Evolutionary conservation across 2,888 invertebrate genomes (phyloP), one percentile per base, ranked within the genome.

Genomic region (Eubasilissa splendida): DNA sequence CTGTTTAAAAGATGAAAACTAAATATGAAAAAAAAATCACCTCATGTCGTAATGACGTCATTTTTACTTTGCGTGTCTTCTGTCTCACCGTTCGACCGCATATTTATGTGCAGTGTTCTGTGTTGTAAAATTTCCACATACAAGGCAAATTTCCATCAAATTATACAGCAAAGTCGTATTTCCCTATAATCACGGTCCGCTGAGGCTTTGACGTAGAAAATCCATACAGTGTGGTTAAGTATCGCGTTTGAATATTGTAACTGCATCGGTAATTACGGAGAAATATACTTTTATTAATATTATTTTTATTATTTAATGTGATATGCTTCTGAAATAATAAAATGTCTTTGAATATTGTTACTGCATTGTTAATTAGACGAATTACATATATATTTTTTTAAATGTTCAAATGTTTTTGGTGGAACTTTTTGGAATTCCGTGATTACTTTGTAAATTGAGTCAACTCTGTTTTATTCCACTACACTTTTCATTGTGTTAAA

Each of bases 81-180:
- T 73, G 71, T 56, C 71, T 73, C 56, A 50, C 8, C 14, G 14
- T 68, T 68, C 68, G 14, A 50, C 68, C 50, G n/a, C 33, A 63
- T 33, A 63, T 63, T 63, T 63, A 63, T 63, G 42, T 63, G 63
- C 68, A 50, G 50, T 33, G 68, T 68, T 68, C 52, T 68, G 68
- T 14, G n/a, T 50, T 68, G 68, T 68, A 68, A 68, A 58, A 68
- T 68, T 68, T 68, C 68, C 14, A 68, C 68, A 68, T 42, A 68
- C 68, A 68, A 33, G 68, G 68, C 50, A 50, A 71, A 71, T 54
- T 54, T 71, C 33, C 71, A 53, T 71, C 71, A 71, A 71, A 71
- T 71, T 71, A 71, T 54, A 71, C 22, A 71, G 22, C 54, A 8
- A 14, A 10, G 71, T 33, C n/a, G 54, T 71, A 71, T 54, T 53